A percentile compares a stretch with the other conserved stretches of the same genome.
These are phyloP conservation scores for Planiliza haematocheilus DNA, from an alignment of 2,113 vertebrate species.

Conservation along the genomic window DNA sequence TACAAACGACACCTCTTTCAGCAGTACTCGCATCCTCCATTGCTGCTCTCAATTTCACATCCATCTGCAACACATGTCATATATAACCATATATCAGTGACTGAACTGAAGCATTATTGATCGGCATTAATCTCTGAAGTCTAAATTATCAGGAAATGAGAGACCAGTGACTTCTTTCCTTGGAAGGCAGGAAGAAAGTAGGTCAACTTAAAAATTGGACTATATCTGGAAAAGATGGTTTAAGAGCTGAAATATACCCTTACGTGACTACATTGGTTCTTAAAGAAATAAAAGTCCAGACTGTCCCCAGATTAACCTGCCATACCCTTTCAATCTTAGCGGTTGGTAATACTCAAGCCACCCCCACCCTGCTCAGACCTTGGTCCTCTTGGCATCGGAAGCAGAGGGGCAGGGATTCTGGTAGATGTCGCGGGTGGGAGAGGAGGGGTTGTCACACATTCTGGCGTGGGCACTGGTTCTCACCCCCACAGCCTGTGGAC, in stretches of 20 bases:
- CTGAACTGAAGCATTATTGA: too few relatives aligned
- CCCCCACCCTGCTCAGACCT: slow-evolving; percentile 29
- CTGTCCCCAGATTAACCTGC: slow-evolving; percentile 59
- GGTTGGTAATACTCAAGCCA: slow-evolving; percentile 27
- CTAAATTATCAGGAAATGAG: too few relatives aligned
- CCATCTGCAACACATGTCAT: too few relatives aligned
- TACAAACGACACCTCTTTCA: background rate
- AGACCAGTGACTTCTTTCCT: too few relatives aligned
- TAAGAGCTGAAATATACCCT: background rate
- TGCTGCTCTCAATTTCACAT: too few relatives aligned
- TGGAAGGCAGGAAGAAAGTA: background rate
- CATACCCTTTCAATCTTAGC: slow-evolving; percentile 18
- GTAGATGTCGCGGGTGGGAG: background rate
- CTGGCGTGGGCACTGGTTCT: slow-evolving; percentile 66
- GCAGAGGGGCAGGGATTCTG: slow-evolving; percentile 35
- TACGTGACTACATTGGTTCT: too few relatives aligned
- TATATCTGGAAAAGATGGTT: background rate
- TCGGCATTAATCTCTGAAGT: too few relatives aligned
- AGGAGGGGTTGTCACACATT: slow-evolving; percentile 56
- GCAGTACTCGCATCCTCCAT: background rate
- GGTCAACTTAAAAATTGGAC: background rate
- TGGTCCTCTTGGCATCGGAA: slow-evolving; percentile 37
- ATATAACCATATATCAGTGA: too few relatives aligned
- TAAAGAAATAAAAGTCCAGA: slow-evolving; percentile 31
- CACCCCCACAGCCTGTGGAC: slow-evolving; percentile 60